Evolutionary conservation across 37 sponge, comb jelly and placozoan species (phyloP).

Genomic region (Agelas oroides): DNA sequence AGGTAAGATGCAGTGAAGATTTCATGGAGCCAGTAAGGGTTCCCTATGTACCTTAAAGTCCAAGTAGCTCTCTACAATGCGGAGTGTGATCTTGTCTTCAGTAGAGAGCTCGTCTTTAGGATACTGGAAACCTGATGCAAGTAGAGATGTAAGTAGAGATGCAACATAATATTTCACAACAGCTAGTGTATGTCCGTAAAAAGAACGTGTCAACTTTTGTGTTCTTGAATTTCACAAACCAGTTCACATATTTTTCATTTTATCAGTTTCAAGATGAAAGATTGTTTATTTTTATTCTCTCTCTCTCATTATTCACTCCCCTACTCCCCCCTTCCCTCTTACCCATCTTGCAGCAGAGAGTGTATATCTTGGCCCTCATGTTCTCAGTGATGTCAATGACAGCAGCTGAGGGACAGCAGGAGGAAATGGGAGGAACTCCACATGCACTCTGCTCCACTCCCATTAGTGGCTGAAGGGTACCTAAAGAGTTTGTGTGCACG

Average conservation of each 20-base stretch:
- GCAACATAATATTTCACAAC: background rate
- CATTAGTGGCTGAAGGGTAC: slow-evolving; percentile 71
- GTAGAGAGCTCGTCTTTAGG: slow-evolving; percentile 59
- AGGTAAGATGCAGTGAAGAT: too few relatives aligned
- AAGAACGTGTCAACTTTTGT: too few relatives aligned
- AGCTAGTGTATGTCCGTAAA: too few relatives aligned
- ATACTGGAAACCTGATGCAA: slow-evolving; percentile 67
- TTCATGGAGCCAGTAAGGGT: too few relatives aligned
- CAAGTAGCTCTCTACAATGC: slow-evolving; percentile 86
- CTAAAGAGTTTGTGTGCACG: slow-evolving; percentile 38
- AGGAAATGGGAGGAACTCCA: slow-evolving; percentile 49
- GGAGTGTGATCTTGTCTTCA: slow-evolving; percentile 91
- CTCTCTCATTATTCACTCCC: too few relatives aligned
- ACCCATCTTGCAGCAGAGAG: slow-evolving; percentile 90
- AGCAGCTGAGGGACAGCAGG: slow-evolving; percentile 71
- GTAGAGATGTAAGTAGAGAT: too few relatives aligned
- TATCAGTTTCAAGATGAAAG: too few relatives aligned
- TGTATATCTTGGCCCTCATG: slow-evolving; percentile 97
- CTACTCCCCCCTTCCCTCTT: background rate
- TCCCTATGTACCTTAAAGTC: slow-evolving; percentile 81
- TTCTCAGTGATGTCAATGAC: slow-evolving; percentile 93
- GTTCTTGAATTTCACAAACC: too few relatives aligned
- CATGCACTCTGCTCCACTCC: slow-evolving; percentile 74
- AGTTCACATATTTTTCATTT: too few relatives aligned
- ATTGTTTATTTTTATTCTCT: too few relatives aligned